These are phyloP conservation scores for Spheniscus mendiculus DNA, from an alignment of 2,113 vertebrate genomes.

Conservation along the genomic window DNA sequence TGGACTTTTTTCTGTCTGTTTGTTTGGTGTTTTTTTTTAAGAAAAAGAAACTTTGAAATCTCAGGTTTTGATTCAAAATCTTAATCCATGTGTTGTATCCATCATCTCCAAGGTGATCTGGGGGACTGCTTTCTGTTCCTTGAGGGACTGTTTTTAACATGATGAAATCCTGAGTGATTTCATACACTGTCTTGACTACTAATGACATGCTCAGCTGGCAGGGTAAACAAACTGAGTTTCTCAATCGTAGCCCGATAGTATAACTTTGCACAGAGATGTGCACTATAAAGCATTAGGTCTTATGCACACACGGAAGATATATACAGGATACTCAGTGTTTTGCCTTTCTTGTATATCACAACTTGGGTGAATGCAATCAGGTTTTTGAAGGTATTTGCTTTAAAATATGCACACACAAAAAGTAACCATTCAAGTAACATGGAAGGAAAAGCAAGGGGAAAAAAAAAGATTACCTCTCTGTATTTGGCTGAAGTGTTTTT, in stretches of 20 bases:
- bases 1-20: background rate
- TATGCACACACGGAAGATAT: accelerated
- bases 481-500: background rate
- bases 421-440: accelerated
- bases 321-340: background rate
- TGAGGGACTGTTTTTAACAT: background rate
- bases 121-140: background rate
- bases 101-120: background rate
- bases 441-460: background rate
- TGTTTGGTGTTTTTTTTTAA: background rate
- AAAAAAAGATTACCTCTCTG: background rate
- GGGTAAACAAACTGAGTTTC: background rate
- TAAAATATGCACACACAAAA: background rate
- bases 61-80: background rate
- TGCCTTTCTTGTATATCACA: background rate
- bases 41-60: background rate
- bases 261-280: background rate
- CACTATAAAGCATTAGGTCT: background rate
- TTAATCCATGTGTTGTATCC: background rate
- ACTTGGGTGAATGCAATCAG: background rate
- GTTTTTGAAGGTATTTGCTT: background rate
- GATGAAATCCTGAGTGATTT: background rate
- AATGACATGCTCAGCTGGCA: background rate
- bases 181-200: background rate
- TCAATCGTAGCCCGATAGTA: accelerated